phyloP scores from a whole-genome alignment of 2,797 vertebrate genomes.

The Poecilia picta region DNA sequence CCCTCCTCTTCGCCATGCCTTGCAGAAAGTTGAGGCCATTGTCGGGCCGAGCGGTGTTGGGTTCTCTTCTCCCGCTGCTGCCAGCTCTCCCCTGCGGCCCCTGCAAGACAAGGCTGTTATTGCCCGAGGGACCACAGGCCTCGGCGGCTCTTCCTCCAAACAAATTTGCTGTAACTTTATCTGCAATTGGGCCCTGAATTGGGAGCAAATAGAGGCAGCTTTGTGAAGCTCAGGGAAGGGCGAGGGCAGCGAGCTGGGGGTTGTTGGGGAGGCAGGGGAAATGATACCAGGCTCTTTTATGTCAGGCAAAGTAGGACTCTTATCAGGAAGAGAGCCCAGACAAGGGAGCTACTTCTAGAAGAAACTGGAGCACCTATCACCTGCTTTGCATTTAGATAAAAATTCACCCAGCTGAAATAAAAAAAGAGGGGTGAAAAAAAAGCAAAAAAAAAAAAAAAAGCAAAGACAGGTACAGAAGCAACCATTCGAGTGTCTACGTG shows the following conservation, averaged over 20 bases:
- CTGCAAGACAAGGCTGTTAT: conserved; percentile 90
- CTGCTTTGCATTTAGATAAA: conserved; percentile 90
- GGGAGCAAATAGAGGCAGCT: conserved; percentile 93
- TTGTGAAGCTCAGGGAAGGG: conserved; percentile 86
- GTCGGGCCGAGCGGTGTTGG: conserved; percentile 85
- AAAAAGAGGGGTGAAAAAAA: background rate
- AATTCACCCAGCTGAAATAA: conserved; percentile 80
- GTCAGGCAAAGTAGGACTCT: conserved; percentile 87
- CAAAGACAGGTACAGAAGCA: conserved; percentile 78
- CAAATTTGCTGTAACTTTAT: conserved; percentile 99
- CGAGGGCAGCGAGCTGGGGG: conserved; percentile 80
- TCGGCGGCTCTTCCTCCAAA: conserved; percentile 96
- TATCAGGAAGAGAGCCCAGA: conserved; percentile 87
- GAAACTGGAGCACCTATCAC: conserved; percentile 85
- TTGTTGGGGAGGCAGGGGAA: conserved; percentile 82
- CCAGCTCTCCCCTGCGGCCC: conserved; percentile 76
- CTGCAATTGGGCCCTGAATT: conserved; percentile 93
- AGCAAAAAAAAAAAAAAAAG: conserved; percentile 4
- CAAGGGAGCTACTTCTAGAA: conserved; percentile 86
- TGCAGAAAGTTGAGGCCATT: conserved; percentile 86
- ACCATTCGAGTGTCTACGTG: conserved; percentile 67
- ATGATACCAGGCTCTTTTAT: conserved; percentile 88
- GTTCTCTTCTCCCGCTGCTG: conserved; percentile 82
- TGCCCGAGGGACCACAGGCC: conserved; percentile 90
- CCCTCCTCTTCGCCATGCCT: conserved; percentile 44